phyloP scores from a whole-genome alignment of 2,113 vertebrate genomes.

The Brachyhypopomus gauderio region DNA sequence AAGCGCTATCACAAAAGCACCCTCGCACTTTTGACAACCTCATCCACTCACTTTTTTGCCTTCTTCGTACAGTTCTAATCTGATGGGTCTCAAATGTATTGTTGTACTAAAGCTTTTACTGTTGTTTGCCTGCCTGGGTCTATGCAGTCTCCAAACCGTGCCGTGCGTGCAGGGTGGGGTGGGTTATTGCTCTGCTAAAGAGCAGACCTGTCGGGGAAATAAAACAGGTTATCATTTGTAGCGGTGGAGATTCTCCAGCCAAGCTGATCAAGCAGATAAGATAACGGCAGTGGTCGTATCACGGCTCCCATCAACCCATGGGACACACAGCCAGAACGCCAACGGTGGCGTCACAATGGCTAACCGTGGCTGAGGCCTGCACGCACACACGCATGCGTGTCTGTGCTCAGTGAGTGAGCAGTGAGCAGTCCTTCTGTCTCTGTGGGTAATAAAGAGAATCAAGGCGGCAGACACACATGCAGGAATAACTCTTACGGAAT shows the following conservation, averaged over 20 bases:
- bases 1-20: not conserved
- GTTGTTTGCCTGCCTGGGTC: constrained; percentile 24
- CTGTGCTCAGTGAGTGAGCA: constrained; percentile 43
- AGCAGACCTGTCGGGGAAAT: constrained; percentile 58
- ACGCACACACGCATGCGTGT: constrained; percentile 16
- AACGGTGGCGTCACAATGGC: constrained; percentile 47
- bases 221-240: constrained; percentile 71
- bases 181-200: constrained; percentile 67
- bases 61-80: not conserved
- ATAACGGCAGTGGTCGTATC: constrained; percentile 73
- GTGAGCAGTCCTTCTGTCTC: constrained; percentile 41
- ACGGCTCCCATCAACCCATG: constrained; percentile 59
- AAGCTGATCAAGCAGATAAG: constrained; percentile 82
- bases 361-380: constrained; percentile 19
- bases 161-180: constrained; percentile 50
- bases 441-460: constrained; percentile 28
- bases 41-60: not conserved
- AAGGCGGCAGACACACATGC: constrained; percentile 12
- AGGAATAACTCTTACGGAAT: constrained; percentile 16
- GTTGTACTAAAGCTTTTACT: not conserved
- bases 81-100: not conserved
- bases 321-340: constrained; percentile 50
- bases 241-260: constrained; percentile 70
- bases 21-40: not conserved
- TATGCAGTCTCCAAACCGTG: constrained; percentile 15